A percentile compares a stretch with the other conserved stretches of the same genome.
Evolutionary conservation across 2,113 vertebrate species (phyloP).

Genomic region (Suncus etruscus): DNA sequence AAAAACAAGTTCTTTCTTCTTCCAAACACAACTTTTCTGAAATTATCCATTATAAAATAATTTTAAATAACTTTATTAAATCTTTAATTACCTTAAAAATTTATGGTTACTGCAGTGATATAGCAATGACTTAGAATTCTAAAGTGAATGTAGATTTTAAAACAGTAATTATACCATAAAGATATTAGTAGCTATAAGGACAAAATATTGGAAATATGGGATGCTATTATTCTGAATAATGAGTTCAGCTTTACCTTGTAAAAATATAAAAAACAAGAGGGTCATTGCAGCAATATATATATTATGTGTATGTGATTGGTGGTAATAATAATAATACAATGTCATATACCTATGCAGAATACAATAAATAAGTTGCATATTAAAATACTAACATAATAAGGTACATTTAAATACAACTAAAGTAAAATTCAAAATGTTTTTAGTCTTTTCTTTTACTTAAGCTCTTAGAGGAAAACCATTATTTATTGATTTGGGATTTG

Average conservation of each 20-base stretch:
- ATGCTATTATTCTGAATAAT: slow-evolving; percentile 18
- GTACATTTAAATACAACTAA: background rate
- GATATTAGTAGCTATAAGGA: background rate
- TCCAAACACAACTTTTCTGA: background rate
- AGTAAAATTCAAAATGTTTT: slow-evolving; percentile 47
- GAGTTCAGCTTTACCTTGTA: background rate
- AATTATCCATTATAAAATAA: background rate
- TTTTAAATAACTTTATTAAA: background rate
- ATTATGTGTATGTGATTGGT: background rate
- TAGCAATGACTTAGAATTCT: slow-evolving; percentile 47
- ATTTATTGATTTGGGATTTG: slow-evolving; percentile 26
- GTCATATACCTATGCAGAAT: background rate
- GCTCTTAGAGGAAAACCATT: background rate
- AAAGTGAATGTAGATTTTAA: background rate
- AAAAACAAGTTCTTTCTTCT: background rate
- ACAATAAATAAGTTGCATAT: background rate
- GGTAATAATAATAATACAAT: background rate
- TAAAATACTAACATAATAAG: background rate
- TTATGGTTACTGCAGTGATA: background rate
- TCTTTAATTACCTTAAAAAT: slow-evolving; percentile 22
- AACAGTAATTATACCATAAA: background rate
- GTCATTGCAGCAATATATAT: background rate
- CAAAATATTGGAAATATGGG: background rate
- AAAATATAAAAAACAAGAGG: background rate
- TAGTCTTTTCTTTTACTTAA: background rate